Conservation (phyloP, 2,797 vertebrate species). For the Austrolebias charrua region DNA sequence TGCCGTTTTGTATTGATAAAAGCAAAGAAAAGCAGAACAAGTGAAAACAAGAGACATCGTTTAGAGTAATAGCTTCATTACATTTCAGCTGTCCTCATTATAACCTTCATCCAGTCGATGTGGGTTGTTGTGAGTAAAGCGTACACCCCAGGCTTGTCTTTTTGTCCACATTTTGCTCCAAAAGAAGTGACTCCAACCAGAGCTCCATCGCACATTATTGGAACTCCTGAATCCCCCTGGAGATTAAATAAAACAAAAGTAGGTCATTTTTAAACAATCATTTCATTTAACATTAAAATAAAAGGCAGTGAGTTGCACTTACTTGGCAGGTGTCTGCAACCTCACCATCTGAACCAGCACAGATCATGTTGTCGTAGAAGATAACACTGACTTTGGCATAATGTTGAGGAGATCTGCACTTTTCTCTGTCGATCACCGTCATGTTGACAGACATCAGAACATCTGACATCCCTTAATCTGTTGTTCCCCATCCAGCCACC, state of each 20-base stretch:
- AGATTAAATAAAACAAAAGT: constrained; percentile 4
- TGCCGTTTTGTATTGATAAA: no score
- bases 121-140: constrained; percentile 47
- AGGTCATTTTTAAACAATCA: not conserved
- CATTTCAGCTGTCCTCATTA: constrained; percentile 22
- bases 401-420: constrained; percentile 61
- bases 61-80: not conserved
- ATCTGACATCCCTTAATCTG: constrained; percentile 42
- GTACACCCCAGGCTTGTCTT: constrained; percentile 58
- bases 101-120: constrained; percentile 47
- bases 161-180: not conserved
- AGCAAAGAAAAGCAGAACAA: no score
- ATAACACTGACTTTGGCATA: constrained; percentile 23
- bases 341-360: not conserved
- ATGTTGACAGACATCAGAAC: constrained; percentile 66
- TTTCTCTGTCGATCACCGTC: constrained; percentile 57
- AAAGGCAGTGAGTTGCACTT: not conserved
- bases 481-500: constrained; percentile 74
- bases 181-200: constrained; percentile 65
- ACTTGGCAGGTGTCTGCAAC: constrained; percentile 49
- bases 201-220: constrained; percentile 50
- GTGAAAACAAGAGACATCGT: not conserved
- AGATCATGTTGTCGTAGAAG: no score
- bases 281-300: not conserved
- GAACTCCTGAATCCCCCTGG: constrained; percentile 77